Evolutionary conservation across 2,797 vertebrate species (phyloP).

Genomic region (Agapornis canus): DNA sequence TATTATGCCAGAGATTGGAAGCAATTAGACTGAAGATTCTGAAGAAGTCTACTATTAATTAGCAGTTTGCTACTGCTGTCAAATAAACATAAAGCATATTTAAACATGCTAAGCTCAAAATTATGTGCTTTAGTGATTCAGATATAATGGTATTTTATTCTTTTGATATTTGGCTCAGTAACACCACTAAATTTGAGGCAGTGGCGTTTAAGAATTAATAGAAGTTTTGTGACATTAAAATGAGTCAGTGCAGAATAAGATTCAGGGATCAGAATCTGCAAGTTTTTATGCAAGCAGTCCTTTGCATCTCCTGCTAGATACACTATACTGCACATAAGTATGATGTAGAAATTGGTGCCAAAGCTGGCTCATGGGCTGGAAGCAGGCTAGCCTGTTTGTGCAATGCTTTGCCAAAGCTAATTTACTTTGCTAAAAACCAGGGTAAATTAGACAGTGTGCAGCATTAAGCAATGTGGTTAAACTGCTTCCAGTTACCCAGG

Average conservation of each 20-base stretch:
- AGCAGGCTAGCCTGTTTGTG: slow-evolving; percentile 1
- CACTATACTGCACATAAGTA: neutral
- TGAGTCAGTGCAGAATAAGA: neutral
- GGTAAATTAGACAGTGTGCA: slow-evolving; percentile 26
- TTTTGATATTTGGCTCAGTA: neutral
- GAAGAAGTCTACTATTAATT: neutral
- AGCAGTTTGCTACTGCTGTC: neutral
- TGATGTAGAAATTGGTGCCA: neutral
- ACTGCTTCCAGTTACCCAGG: neutral
- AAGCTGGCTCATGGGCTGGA: neutral
- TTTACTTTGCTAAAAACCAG: slow-evolving; percentile 23
- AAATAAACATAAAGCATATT: neutral
- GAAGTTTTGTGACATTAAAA: neutral
- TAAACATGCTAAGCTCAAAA: neutral
- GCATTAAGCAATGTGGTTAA: neutral
- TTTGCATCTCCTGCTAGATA: neutral
- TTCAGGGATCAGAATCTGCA: neutral
- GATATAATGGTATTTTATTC: neutral
- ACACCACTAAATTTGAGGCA: neutral
- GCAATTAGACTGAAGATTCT: neutral
- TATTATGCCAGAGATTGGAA: neutral
- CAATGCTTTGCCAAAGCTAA: slow-evolving; percentile 43
- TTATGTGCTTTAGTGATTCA: neutral
- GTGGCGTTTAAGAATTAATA: neutral
- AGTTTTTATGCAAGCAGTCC: neutral